Base-by-base conservation (phyloP, 2,113 vertebrate species). In the Hyla sarda region DNA sequence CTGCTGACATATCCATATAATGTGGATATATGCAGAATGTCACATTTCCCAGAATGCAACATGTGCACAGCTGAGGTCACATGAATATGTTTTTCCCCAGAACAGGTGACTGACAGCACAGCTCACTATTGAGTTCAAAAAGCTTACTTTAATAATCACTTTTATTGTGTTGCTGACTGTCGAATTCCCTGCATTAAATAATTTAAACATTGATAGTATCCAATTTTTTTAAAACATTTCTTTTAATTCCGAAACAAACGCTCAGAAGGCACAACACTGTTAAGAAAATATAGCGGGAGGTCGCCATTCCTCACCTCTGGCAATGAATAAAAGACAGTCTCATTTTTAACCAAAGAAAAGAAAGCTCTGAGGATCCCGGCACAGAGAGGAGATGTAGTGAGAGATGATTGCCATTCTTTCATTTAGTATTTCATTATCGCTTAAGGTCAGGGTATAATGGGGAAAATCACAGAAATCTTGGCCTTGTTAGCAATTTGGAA, bases 401-500 rank as follows among this genome's bases (percentile, higher is more conserved):
- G 28, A 82, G 80, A 69, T 82, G 60, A 82, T 71, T 82, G 62
- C 80, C 48, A 82, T 67, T 45, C 79, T 82, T 82, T 82, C 79
- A 82, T 82, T 82, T 69, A 71, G 41, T 32, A 65, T 82, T 67
- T 82, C 80, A 82, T 69, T 82, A 82, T 71, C 17, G 80, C 67
- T 32, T 82, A 69, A 82, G 80, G 80, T 82, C 45, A 82, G 50
- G 28, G 45, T 37, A 82, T 67, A 69, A 82, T 65, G 62, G 37
- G 60, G 34, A 32, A 69, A 52, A 82, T 82, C 80, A 82, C 62
- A 67, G 47, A 60, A 82, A 32, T 82, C 60, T 48, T 32, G 25
- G 80, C 80, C 62, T 69, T 82, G 79, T 48, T 71, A 32, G 48
- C 60, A 28, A 71, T 82, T 82, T 82, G 4, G 47, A 82, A 48